Evolutionary conservation across 92 coral and sea anemone genomes (phyloP).

Genomic region (Actinernus sp.): DNA sequence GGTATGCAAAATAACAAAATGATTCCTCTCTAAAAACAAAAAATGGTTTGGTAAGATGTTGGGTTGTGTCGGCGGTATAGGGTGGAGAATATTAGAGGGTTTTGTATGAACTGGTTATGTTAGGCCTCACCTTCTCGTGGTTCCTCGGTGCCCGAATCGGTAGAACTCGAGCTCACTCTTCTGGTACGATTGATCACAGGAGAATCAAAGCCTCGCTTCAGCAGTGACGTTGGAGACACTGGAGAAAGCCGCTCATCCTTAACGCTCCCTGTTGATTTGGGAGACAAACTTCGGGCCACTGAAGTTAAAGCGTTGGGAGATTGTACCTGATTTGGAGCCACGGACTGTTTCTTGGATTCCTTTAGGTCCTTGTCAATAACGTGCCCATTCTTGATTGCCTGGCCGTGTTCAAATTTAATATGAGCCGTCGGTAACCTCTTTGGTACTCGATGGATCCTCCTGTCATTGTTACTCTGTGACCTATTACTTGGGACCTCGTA

Average conservation of each 20-base stretch:
- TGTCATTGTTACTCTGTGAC: not conserved
- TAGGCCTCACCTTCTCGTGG: conserved; percentile 71
- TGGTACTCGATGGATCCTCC: not conserved
- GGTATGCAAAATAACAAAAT: too few species aligned
- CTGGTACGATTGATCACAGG: conserved; percentile 34
- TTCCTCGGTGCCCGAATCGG: conserved; percentile 89
- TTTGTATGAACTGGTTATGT: too few species aligned
- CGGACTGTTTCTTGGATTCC: not conserved
- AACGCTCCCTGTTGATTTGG: conserved; percentile 20
- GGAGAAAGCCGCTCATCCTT: conserved; percentile 30
- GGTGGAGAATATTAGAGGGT: not conserved
- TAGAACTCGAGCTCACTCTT: conserved; percentile 83
- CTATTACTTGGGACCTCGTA: conserved; percentile 11
- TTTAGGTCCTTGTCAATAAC: not conserved
- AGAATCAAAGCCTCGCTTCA: conserved; percentile 34
- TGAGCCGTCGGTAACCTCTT: not conserved
- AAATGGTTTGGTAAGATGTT: too few species aligned
- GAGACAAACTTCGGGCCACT: conserved; percentile 1
- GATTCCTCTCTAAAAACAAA: too few species aligned
- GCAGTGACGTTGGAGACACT: conserved; percentile 42
- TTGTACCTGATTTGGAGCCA: not conserved
- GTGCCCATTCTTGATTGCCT: not conserved
- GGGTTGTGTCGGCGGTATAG: too few species aligned
- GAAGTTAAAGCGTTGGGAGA: not conserved
- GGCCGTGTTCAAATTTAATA: not conserved